Evolutionary conservation across 2,888 invertebrate species (phyloP), one percentile per base, ranked within the genome.

Genomic region (Apantesis nais): DNA sequence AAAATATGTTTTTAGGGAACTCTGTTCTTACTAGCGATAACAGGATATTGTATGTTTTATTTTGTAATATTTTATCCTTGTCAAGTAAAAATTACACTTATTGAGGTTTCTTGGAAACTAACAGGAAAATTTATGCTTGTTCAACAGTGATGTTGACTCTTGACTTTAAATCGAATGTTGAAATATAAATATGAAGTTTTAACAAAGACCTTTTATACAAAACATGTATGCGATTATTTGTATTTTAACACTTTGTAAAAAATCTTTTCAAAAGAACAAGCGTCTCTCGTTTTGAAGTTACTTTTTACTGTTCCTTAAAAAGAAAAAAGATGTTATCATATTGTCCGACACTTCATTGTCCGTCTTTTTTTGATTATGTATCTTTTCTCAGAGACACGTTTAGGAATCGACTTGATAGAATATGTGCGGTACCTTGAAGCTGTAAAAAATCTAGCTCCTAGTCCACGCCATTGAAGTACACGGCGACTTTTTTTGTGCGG

Each of bases 121-220:
- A 74, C 73, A 80, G 76, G 74, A 76, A 77, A 77, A 70, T 66
- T 63, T 0, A 48, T 37, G 22, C 41, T 29, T n/a, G 65, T 55
- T 63, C 31, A 64, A 58, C 62, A 62, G 63, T 67, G 48, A 63
- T n/a, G 25, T 55, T 16, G 0, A 31, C 22, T 34, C 37, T 69
- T 64, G 37, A 29, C 48, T 48, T 48, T 2, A 48, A 48, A 48
- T 8, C 22, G 48, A 55, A 25, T 19, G 55, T 7, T 39, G 25
- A 55, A 67, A 62, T 62, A 72, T 14, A 55, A 67, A 74, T 63
- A 63, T 14, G 19, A 55, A 55, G 34, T 58, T 29, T 58, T 25
- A 9, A 39, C n/a, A 63, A 63, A 55, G 37, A 39, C 62, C 61
- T 55, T 58, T 29, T 29, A 29, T 29, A 16, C 52, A 29, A 29